phyloP scores from a whole-genome alignment of 2,888 invertebrate genomes.

The Sylvicola cinctus region DNA sequence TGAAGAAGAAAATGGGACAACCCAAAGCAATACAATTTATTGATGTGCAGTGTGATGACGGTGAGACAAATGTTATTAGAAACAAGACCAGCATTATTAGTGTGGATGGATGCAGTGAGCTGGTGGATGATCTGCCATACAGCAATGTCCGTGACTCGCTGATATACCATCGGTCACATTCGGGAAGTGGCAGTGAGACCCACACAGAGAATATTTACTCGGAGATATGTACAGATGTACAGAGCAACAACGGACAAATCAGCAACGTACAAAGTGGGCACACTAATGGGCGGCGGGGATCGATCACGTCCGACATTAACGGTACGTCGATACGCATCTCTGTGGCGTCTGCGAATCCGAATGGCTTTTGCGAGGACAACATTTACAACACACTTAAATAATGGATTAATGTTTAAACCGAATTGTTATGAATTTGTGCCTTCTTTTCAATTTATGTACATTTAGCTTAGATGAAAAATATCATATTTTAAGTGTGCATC shows the following conservation, averaged over 20 bases:
- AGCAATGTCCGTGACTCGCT: conserved; percentile 49
- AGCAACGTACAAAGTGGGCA: conserved; percentile 14
- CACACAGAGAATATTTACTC: conserved; percentile 24
- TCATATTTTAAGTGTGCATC: too few species aligned
- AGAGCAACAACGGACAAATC: conserved; percentile 18
- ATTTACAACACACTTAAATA: conserved; percentile 28
- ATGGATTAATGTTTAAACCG: conserved; percentile 10
- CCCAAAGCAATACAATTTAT: conserved; percentile 6
- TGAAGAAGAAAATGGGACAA: conserved; percentile 18
- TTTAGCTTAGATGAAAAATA: too few species aligned
- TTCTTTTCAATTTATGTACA: too few species aligned
- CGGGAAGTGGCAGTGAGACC: conserved; percentile 9
- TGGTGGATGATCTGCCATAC: conserved; percentile 40
- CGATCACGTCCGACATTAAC: background rate
- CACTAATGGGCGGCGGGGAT: background rate
- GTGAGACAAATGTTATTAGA: conserved; percentile 1
- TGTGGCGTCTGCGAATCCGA: background rate
- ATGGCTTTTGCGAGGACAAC: conserved; percentile 20
- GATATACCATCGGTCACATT: too few species aligned
- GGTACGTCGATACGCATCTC: background rate
- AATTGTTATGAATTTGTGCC: too few species aligned
- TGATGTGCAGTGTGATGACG: conserved; percentile 1
- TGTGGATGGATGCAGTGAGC: background rate
- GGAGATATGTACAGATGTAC: conserved; percentile 52
- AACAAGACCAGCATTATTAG: background rate